Conservation (phyloP, 30 jellyfish, hydroid and myxozoan species). For the Phacellophora camtschatica region DNA sequence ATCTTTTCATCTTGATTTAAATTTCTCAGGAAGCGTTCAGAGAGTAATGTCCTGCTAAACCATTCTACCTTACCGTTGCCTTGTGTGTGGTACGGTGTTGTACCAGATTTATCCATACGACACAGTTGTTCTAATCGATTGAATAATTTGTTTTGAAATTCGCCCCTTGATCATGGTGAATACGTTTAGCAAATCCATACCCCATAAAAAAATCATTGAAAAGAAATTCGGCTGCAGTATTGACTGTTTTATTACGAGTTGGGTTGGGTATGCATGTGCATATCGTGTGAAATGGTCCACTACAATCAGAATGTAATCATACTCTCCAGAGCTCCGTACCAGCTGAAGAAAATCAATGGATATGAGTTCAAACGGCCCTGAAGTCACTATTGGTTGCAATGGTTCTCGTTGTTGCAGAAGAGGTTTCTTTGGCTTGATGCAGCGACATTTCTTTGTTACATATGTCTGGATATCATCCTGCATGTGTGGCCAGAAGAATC, state of each 20-base stretch:
- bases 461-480: conserved; percentile 32
- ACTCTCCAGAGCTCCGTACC: conserved; percentile 21
- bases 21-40: conserved; percentile 3
- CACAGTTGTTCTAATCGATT: conserved; percentile 17
- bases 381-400: conserved; percentile 1
- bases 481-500: conserved; percentile 74
- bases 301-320: conserved; percentile 10
- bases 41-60: conserved; percentile 25
- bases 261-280: conserved; percentile 36
- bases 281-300: conserved; percentile 42
- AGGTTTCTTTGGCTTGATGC: conserved; percentile 35
- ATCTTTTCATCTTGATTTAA: neutral
- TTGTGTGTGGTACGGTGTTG: conserved; percentile 36
- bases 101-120: neutral
- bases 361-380: conserved; percentile 34
- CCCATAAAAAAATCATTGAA: conserved; percentile 22
- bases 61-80: conserved; percentile 32
- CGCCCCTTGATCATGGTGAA: conserved; percentile 57
- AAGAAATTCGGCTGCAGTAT: conserved; percentile 44
- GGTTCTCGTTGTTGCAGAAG: conserved; percentile 12
- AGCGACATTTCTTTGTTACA: conserved; percentile 12
- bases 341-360: conserved; percentile 37
- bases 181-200: conserved; percentile 39
- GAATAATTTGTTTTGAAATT: conserved; percentile 33
- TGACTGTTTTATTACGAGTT: conserved; percentile 21